These are phyloP conservation scores for Standfussiana lucernea DNA, from an alignment of 2,888 invertebrate species.

Conservation along the genomic window DNA sequence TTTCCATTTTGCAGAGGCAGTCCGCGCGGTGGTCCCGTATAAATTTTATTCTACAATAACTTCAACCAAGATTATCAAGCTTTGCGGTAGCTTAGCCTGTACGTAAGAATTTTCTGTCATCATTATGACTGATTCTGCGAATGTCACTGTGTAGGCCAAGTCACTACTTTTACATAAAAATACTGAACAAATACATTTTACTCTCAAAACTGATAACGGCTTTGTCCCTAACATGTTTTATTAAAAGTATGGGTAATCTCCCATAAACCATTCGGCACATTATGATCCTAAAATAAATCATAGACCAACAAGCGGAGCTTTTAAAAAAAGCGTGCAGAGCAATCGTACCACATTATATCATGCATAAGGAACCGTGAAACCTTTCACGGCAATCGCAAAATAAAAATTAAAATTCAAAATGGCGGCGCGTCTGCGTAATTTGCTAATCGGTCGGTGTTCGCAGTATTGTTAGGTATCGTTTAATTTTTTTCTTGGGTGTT, in stretches of 20 bases:
- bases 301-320: slow-evolving; percentile 19
- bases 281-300: slow-evolving; percentile 33
- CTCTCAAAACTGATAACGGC: not conserved
- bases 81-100: not conserved
- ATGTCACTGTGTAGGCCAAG: not conserved
- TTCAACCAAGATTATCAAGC: not conserved
- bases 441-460: not conserved
- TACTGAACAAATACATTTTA: not conserved
- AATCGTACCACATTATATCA: slow-evolving; percentile 42
- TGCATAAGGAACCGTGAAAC: slow-evolving; percentile 12
- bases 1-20: not conserved
- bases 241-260: not conserved
- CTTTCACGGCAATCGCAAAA: slow-evolving; percentile 19
- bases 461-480: not conserved
- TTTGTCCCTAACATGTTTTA: not conserved
- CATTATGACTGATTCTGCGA: no score
- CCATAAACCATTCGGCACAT: not conserved
- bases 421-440: slow-evolving; percentile 14
- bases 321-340: slow-evolving; percentile 26
- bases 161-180: not conserved
- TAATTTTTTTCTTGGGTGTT: not conserved
- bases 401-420: slow-evolving; percentile 36
- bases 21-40: not conserved
- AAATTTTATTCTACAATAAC: not conserved
- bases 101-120: not conserved